A percentile compares a stretch with the other conserved stretches of the same genome.
These are phyloP conservation scores for Orientallactaga sibirica DNA, from an alignment of 2,797 vertebrate genomes.

Conservation along the genomic window DNA sequence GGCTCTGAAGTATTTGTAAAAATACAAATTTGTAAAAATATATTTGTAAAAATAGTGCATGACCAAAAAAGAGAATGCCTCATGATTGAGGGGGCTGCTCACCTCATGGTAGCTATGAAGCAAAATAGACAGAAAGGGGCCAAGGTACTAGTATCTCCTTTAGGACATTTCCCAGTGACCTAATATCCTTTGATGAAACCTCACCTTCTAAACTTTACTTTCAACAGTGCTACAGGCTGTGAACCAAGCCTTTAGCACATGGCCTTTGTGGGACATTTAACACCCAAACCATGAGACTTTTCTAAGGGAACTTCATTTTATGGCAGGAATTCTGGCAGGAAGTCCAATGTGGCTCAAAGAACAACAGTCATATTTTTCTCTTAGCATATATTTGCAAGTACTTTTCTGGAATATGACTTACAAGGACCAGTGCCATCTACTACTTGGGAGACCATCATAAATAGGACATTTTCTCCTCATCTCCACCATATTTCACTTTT, in stretches of 20 bases:
- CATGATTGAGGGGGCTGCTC: not conserved
- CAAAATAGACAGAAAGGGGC: not conserved
- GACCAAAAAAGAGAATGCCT: not conserved
- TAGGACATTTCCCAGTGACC: not conserved
- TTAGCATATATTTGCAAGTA: constrained; percentile 17
- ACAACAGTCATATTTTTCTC: constrained; percentile 38
- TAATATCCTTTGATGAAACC: not conserved
- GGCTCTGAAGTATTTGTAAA: constrained; percentile 52
- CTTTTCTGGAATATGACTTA: constrained; percentile 42
- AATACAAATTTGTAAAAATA: too few species aligned
- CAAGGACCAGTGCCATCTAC: not conserved
- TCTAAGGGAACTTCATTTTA: not conserved
- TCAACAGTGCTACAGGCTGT: not conserved
- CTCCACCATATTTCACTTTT: accelerated
- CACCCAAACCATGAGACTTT: not conserved
- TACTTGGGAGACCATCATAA: not conserved
- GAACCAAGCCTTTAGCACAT: not conserved
- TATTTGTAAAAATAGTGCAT: constrained; percentile 28
- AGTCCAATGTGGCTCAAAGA: constrained; percentile 6
- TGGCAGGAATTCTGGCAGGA: not conserved
- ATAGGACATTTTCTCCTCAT: not conserved
- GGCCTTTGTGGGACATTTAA: not conserved
- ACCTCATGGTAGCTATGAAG: not conserved
- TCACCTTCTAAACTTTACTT: not conserved
- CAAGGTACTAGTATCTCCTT: not conserved